Conservation (phyloP, 2,113 vertebrate species). For the Microcebus tavaratra region DNA sequence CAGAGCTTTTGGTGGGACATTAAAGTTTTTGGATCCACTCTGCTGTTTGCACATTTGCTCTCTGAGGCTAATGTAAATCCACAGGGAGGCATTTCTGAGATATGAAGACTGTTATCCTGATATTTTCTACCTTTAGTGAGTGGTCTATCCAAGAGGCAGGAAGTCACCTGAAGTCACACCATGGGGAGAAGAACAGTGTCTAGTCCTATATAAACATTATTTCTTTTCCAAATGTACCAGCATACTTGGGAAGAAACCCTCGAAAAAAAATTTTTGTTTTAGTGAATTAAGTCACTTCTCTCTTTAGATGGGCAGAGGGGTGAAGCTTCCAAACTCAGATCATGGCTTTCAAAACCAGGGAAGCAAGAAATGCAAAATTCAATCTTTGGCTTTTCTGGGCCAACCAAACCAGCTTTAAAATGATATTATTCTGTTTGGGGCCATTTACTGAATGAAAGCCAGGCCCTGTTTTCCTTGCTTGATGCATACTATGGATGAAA, state of each 20-base stretch:
- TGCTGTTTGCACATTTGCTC: not conserved
- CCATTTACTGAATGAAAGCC: not conserved
- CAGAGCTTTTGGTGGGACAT: not conserved
- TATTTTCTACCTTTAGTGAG: not conserved
- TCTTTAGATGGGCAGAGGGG: not conserved
- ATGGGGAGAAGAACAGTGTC: rapidly evolving
- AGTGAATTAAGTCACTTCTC: not conserved
- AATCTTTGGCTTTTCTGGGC: not conserved
- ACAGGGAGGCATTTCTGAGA: not conserved
- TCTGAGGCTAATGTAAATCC: not conserved
- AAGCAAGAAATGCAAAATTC: not conserved
- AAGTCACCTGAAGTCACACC: not conserved
- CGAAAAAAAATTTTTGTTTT: not conserved
- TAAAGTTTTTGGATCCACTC: not conserved
- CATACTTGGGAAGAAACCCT: not conserved
- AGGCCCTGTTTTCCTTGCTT: not conserved
- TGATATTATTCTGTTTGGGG: not conserved
- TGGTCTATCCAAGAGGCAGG: not conserved
- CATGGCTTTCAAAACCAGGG: not conserved
- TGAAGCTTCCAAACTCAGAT: not conserved
- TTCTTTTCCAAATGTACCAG: not conserved
- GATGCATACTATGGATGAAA: not conserved
- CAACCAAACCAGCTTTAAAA: not conserved
- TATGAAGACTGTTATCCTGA: not conserved
- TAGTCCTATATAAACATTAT: not conserved